Percentiles rank a stretch among this genome's conserved stretches.
phyloP scores from a whole-genome alignment of 2,888 invertebrate species.

The Synanthedon vespiformis region DNA sequence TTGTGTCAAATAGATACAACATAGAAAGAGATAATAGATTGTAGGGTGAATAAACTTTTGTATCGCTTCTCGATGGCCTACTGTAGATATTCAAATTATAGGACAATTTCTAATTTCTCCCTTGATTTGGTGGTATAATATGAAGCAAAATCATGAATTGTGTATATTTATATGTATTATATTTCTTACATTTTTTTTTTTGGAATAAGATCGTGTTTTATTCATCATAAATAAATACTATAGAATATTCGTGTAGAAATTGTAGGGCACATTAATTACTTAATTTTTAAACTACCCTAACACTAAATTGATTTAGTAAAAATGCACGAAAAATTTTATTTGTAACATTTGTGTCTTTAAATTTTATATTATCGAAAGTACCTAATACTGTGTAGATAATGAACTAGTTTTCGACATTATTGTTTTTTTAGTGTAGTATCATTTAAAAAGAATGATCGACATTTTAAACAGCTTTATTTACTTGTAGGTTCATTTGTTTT shows the following conservation, averaged over 20 bases:
- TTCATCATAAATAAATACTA: too few species aligned
- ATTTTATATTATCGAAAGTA: background rate
- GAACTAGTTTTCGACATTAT: background rate
- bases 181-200: too few species aligned
- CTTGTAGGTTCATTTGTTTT: slow-evolving; percentile 25
- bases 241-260: background rate
- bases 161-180: too few species aligned
- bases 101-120: slow-evolving; percentile 38
- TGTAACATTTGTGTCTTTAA: too few species aligned
- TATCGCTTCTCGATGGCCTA: too few species aligned
- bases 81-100: slow-evolving; percentile 37
- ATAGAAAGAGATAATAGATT: too few species aligned
- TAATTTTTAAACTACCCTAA: slow-evolving; percentile 20
- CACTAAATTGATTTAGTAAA: slow-evolving; percentile 6
- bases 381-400: background rate
- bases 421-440: background rate
- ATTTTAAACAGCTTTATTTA: slow-evolving; percentile 59
- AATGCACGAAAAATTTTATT: background rate
- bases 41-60: too few species aligned
- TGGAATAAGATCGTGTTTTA: too few species aligned
- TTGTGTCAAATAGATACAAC: too few species aligned
- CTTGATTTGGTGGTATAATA: background rate
- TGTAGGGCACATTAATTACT: slow-evolving; percentile 31
- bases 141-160: too few species aligned
- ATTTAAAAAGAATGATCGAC: slow-evolving; percentile 1